phyloP scores from a whole-genome alignment of 2,888 invertebrate species.

The Prenolepis imparis region DNA sequence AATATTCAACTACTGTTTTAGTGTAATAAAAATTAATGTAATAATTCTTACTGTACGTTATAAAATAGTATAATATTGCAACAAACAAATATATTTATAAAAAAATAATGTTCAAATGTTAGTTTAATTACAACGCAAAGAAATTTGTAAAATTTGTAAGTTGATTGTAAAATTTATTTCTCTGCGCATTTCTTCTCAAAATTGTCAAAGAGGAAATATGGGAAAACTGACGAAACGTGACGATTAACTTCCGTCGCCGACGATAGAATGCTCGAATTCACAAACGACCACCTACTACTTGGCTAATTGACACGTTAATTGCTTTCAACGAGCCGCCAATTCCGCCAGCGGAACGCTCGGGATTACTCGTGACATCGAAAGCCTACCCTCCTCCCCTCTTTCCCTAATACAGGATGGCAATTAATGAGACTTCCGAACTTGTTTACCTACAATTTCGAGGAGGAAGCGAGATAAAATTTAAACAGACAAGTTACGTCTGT shows the following conservation, averaged over 20 bases:
- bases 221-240: slow-evolving; percentile 12
- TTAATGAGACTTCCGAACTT: slow-evolving; percentile 34
- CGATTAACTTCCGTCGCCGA: slow-evolving; percentile 71
- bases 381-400: not conserved
- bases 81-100: not conserved
- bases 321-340: slow-evolving; percentile 69
- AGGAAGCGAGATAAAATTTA: slow-evolving; percentile 6
- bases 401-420: slow-evolving; percentile 20
- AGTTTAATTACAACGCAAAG: not conserved
- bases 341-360: slow-evolving; percentile 50
- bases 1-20: not conserved
- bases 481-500: not conserved
- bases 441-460: slow-evolving; percentile 12
- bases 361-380: slow-evolving; percentile 53
- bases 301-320: slow-evolving; percentile 81
- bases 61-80: not conserved
- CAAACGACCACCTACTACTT: slow-evolving; percentile 64
- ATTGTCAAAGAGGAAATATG: not conserved
- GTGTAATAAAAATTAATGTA: not conserved
- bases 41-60: not conserved
- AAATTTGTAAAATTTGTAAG: no score
- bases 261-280: slow-evolving; percentile 75
- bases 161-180: not conserved
- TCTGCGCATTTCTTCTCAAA: not conserved
- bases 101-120: not conserved